These are phyloP conservation scores for Mormyrus lacerda DNA, from an alignment of 2,113 vertebrate species.

Conservation along the genomic window DNA sequence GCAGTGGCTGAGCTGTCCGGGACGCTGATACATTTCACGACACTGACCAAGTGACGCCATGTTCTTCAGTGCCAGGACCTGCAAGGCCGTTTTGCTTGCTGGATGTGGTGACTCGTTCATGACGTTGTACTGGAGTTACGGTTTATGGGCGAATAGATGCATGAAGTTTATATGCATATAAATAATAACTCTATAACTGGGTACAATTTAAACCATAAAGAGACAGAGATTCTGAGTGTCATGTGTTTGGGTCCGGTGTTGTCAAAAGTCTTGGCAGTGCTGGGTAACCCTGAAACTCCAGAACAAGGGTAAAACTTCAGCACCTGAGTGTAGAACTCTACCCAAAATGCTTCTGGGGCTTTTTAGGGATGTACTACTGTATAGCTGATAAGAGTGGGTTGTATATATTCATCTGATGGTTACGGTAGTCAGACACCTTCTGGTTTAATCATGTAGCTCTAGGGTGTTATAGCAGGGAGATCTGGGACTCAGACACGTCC, in stretches of 20 bases:
- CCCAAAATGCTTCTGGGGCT: not conserved
- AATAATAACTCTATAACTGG: not conserved
- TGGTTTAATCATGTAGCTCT: not conserved
- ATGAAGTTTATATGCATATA: not conserved
- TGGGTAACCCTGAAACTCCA: not conserved
- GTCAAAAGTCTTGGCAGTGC: not conserved
- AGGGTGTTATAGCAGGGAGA: not conserved
- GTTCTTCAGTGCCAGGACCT: conserved; percentile 53
- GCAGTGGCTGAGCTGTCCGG: not conserved
- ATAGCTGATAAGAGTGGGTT: not conserved
- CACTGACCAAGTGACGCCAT: conserved; percentile 15
- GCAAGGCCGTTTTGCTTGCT: not conserved
- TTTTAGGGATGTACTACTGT: not conserved
- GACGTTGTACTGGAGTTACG: not conserved
- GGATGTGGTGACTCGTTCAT: not conserved
- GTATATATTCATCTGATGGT: not conserved
- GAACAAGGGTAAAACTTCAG: not conserved
- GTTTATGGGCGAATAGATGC: not conserved
- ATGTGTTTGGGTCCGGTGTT: not conserved
- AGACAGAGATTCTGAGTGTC: not conserved
- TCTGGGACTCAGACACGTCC: not conserved
- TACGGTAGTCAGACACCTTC: not conserved
- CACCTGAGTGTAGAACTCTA: not conserved
- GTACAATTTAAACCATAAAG: not conserved
- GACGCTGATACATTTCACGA: not conserved